A percentile compares a stretch with the other conserved stretches of the same genome.
phyloP scores from a whole-genome alignment of 1,140 invertebrate genomes.

The Oryzaephilus surinamensis region DNA sequence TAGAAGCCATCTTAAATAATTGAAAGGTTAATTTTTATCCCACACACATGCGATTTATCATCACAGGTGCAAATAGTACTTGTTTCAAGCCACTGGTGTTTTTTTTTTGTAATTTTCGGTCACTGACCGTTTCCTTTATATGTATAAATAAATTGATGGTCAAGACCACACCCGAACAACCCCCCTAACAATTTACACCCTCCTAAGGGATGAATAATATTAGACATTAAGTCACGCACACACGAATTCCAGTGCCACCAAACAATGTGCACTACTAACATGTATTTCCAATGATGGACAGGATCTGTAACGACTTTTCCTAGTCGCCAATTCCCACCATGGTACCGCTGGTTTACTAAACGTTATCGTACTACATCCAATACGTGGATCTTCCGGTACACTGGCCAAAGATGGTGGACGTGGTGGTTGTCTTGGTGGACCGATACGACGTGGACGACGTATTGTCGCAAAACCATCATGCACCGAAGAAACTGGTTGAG shows the following conservation, averaged over 20 bases:
- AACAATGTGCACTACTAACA: constrained; percentile 12
- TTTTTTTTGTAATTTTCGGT: too few relatives aligned
- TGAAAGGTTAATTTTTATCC: too few relatives aligned
- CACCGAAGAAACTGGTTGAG: constrained; percentile 54
- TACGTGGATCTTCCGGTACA: constrained; percentile 32
- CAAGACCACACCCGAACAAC: too few relatives aligned
- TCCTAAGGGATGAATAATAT: too few relatives aligned
- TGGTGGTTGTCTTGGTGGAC: constrained; percentile 35
- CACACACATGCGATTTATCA: too few relatives aligned
- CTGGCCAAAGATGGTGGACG: constrained; percentile 31
- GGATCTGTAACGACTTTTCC: constrained; percentile 40
- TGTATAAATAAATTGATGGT: too few relatives aligned
- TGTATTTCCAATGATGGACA: constrained; percentile 30
- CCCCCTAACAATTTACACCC: too few relatives aligned
- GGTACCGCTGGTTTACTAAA: constrained; percentile 47
- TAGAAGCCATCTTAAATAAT: too few relatives aligned
- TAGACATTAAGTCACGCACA: too few relatives aligned
- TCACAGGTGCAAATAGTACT: too few relatives aligned
- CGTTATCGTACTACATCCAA: constrained; percentile 36
- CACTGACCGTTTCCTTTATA: too few relatives aligned
- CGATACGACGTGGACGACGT: constrained; percentile 45
- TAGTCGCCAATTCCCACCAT: constrained; percentile 77
- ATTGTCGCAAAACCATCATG: constrained; percentile 76
- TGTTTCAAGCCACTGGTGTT: too few relatives aligned
- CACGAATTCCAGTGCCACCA: background rate